A percentile compares a stretch with the other conserved stretches of the same genome.
Conservation (phyloP, 1,140 invertebrate genomes). For the Tribolium madens region DNA sequence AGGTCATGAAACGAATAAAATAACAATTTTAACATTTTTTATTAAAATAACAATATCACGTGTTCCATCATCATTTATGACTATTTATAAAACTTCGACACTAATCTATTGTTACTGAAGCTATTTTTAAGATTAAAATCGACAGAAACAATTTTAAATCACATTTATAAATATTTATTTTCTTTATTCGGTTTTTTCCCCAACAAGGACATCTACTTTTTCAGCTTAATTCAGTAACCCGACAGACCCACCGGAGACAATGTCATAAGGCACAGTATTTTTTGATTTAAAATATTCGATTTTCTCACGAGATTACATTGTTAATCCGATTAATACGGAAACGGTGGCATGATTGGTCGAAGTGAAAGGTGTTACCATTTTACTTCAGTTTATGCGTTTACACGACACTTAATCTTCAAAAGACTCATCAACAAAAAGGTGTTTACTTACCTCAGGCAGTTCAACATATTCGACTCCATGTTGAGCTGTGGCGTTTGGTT, state of each 20-base stretch:
- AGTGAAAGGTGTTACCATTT: not conserved
- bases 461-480: constrained; percentile 83
- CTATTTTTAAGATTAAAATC: constrained; percentile 14
- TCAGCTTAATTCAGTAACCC: not conserved
- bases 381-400: not conserved
- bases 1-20: not conserved
- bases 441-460: constrained; percentile 73
- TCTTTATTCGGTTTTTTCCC: constrained; percentile 30
- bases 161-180: constrained; percentile 34
- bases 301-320: constrained; percentile 13
- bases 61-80: not conserved
- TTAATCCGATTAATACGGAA: not conserved
- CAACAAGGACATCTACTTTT: constrained; percentile 14
- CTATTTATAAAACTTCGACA: not conserved
- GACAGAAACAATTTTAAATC: constrained; percentile 4
- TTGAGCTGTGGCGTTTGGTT: constrained; percentile 75
- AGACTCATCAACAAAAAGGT: not conserved
- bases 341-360: not conserved
- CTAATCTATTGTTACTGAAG: not conserved
- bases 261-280: not conserved
- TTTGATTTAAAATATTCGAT: not conserved
- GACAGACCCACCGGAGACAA: not conserved
- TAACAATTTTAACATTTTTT: constrained; percentile 8
- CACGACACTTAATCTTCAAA: not conserved
- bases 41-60: not conserved